phyloP scores from a whole-genome alignment of 2,888 invertebrate genomes.

The Onchidella celtica region DNA sequence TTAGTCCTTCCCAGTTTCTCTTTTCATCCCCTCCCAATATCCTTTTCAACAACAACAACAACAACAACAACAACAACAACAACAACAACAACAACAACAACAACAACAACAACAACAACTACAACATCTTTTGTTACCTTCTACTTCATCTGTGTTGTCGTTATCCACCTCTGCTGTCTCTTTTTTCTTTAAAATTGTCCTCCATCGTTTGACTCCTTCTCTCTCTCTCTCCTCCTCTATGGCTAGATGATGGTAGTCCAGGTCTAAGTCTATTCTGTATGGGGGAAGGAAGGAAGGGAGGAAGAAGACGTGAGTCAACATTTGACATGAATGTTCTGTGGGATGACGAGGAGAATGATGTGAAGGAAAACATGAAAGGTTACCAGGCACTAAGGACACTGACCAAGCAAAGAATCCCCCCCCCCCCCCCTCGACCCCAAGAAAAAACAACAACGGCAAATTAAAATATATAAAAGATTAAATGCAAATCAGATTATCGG shows the following conservation, averaged over 20 bases:
- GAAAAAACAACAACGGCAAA: too few relatives aligned
- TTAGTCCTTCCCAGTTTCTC: too few relatives aligned
- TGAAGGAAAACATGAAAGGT: too few relatives aligned
- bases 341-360: too few relatives aligned
- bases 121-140: not conserved
- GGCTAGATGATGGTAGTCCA: slow-evolving; percentile 33
- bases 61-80: not conserved
- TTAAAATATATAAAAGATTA: too few relatives aligned
- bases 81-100: not conserved
- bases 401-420: too few relatives aligned
- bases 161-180: not conserved
- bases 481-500: too few relatives aligned
- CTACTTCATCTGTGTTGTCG: not conserved
- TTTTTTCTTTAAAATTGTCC: slow-evolving; percentile 16
- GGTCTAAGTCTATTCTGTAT: slow-evolving; percentile 4
- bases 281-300: not conserved
- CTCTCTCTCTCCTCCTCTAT: slow-evolving; percentile 35
- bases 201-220: slow-evolving; percentile 35
- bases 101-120: not conserved
- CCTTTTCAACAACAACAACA: not conserved
- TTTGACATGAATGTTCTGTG: not conserved
- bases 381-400: too few relatives aligned
- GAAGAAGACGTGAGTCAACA: not conserved
- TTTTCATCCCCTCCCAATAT: too few relatives aligned
- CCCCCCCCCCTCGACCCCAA: too few relatives aligned